Evolutionary conservation across 2,797 vertebrate species (phyloP), one percentile per base, ranked within the genome.

Genomic region (Eremophila alpestris): DNA sequence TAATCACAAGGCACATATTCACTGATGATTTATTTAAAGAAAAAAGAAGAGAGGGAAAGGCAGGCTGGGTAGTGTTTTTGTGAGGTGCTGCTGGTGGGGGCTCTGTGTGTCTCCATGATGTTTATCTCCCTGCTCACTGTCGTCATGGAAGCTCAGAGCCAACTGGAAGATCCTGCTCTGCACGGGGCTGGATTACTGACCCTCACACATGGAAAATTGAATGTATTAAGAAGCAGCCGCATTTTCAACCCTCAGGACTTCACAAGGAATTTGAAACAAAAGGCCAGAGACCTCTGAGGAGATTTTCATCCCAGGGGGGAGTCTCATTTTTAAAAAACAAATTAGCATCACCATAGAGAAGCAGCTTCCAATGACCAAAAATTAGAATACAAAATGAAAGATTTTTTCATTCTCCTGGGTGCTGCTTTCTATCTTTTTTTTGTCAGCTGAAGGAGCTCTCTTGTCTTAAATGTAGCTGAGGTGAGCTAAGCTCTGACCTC

Each of bases 241-340:
- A 62, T 96, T 95, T 93, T 93, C 92, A 96, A 84, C 85, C 85
- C 74, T 29, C 29, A 91, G 81, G 87, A 95, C 67, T 96, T 95
- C 91, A 91, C 87, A 95, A 91, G 89, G 93, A 95, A 95, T 96
- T 96, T 92, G 94, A 97, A 97, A 97, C 92, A 96, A 96, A 97
- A 94, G 94, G 77, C 89, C 60, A 67, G 67, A 94, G 91, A 85
- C 92, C 89, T 95, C 77, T 84, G 85, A 91, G 83, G 87, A 94
- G 95, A 93, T 97, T 97, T 96, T 95, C 87, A 83, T 95, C 77
- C 24, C 75, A 68, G 74, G 91, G 56, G 88, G 94, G 54, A 84
- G 52, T 32, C 91, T 93, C 74, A 78, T 87, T 97, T 96, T 90
- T 54, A 51, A 88, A 95, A 96, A 97, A 93, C 77, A 96, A 96